phyloP scores from a whole-genome alignment of 2,888 invertebrate species.

The Aleiodes testaceus region DNA sequence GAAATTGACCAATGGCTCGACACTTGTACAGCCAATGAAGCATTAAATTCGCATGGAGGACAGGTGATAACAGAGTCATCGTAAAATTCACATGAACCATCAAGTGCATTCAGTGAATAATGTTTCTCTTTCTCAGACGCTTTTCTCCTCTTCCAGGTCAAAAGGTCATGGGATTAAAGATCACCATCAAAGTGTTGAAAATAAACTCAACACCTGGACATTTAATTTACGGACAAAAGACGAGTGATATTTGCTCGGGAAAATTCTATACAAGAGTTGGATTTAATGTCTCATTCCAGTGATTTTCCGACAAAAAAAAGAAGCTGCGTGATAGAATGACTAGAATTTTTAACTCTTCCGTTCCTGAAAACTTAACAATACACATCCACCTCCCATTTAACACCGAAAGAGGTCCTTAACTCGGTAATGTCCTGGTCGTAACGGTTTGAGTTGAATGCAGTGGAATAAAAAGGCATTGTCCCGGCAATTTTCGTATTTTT shows the following conservation, averaged over 20 bases:
- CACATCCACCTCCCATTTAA: conserved; percentile 43
- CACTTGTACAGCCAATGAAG: conserved; percentile 45
- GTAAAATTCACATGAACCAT: no score
- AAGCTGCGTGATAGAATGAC: conserved; percentile 44
- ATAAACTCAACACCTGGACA: neutral
- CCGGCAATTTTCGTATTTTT: neutral
- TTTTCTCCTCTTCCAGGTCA: no score
- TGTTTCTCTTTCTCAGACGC: no score
- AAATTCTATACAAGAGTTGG: conserved; percentile 27
- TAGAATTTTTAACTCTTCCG: conserved; percentile 63
- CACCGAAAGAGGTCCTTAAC: conserved; percentile 43
- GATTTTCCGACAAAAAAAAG: conserved; percentile 39
- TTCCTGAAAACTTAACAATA: conserved; percentile 61
- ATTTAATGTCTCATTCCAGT: conserved; percentile 25
- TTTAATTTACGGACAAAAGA: conserved; percentile 18
- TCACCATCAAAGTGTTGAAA: neutral
- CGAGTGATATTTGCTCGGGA: conserved; percentile 12
- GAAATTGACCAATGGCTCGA: conserved; percentile 51
- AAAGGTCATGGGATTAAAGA: no score
- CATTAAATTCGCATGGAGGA: neutral
- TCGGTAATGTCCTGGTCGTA: conserved; percentile 49
- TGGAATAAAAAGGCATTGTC: conserved; percentile 39
- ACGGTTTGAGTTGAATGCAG: conserved; percentile 41
- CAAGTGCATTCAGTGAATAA: no score
- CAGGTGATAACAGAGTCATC: no score